These are phyloP conservation scores for Tinamus guttatus DNA, from an alignment of 2,113 vertebrate genomes.

Conservation along the genomic window DNA sequence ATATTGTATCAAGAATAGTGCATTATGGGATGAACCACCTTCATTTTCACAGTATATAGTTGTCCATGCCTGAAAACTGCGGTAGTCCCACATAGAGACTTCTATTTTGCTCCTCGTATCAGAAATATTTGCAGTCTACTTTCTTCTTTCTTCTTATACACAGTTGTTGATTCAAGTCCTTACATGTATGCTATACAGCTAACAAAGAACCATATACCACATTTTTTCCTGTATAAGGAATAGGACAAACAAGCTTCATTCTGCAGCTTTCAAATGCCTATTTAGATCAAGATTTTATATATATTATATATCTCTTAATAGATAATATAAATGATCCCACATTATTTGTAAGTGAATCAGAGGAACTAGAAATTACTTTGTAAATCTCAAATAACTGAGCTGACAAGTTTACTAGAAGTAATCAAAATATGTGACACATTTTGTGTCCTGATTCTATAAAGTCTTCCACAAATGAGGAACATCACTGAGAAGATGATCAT, in stretches of 20 bases:
- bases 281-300: not conserved
- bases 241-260: not conserved
- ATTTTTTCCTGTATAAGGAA: not conserved
- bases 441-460: not conserved
- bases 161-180: not conserved
- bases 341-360: not conserved
- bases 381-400: not conserved
- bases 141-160: not conserved
- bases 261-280: not conserved
- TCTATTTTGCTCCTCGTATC: not conserved
- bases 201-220: not conserved
- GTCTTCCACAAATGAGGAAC: not conserved
- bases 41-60: conserved; percentile 23
- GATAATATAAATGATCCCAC: not conserved
- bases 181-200: not conserved
- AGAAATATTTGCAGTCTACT: not conserved
- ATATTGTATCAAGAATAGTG: conserved; percentile 37
- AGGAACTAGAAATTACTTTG: not conserved
- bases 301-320: not conserved
- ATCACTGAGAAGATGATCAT: not conserved
- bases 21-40: conserved; percentile 52
- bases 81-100: conserved; percentile 12
- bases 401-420: not conserved
- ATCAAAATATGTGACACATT: not conserved
- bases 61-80: not conserved